phyloP scores from a whole-genome alignment of 2,797 vertebrate genomes.

The Characodon lateralis region DNA sequence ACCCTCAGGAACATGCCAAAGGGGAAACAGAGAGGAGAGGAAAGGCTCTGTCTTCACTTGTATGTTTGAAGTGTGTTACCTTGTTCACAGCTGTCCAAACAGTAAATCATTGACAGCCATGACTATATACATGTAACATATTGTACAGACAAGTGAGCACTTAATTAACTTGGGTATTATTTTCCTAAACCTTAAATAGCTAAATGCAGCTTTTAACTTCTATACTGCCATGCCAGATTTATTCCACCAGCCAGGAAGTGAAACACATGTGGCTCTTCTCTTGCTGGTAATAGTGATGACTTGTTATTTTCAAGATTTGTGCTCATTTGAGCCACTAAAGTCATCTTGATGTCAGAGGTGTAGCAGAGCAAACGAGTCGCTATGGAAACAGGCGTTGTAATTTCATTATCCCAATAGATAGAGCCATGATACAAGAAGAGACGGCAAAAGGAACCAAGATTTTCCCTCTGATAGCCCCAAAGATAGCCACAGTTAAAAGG shows the following conservation, averaged over 20 bases:
- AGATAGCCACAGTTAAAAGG: not conserved
- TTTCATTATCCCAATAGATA: constrained; percentile 60
- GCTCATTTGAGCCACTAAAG: constrained; percentile 52
- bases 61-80: constrained; percentile 19
- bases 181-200: not conserved
- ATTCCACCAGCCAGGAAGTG: not conserved
- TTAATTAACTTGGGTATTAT: constrained; percentile 5
- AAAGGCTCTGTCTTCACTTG: constrained; percentile 53
- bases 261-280: constrained; percentile 7
- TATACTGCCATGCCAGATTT: not conserved
- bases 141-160: not conserved
- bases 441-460: constrained; percentile 12
- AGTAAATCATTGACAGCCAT: constrained; percentile 28
- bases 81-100: constrained; percentile 59
- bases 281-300: not conserved
- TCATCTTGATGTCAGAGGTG: constrained; percentile 40
- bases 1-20: constrained; percentile 44
- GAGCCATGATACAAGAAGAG: constrained; percentile 27
- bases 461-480: constrained; percentile 1
- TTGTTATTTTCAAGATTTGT: constrained; percentile 8
- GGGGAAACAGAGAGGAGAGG: constrained; percentile 20
- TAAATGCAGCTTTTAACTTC: not conserved
- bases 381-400: constrained; percentile 72
- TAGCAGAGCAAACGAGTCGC: constrained; percentile 59
- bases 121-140: not conserved